Conservation (phyloP, 2,113 vertebrate species). For the Xiphophorus maculatus region DNA sequence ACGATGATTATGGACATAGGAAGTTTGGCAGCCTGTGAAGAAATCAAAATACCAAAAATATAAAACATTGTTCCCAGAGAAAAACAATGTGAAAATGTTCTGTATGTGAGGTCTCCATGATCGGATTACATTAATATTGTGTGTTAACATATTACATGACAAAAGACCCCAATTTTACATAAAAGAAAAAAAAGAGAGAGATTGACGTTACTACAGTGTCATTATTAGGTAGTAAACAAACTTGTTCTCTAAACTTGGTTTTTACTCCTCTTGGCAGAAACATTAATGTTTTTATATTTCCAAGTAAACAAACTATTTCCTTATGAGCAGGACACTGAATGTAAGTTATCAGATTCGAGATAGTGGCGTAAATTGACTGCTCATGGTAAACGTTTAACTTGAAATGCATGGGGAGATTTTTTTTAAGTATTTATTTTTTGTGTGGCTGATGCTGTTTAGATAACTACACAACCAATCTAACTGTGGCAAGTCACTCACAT, state of each 20-base stretch:
- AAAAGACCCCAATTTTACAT: constrained; percentile 32
- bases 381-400: constrained; percentile 3
- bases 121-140: constrained; percentile 21
- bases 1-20: constrained; percentile 80
- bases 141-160: constrained; percentile 21
- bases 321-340: constrained; percentile 22
- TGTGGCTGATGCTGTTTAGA: not conserved
- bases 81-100: not conserved
- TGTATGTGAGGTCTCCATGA: not conserved
- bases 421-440: not conserved
- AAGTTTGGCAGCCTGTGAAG: constrained; percentile 73
- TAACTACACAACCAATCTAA: constrained; percentile 4
- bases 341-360: constrained; percentile 27
- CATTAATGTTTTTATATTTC: constrained; percentile 34
- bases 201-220: not conserved
- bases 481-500: not conserved
- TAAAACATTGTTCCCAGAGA: not conserved
- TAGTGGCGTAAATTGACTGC: constrained; percentile 34
- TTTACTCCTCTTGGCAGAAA: constrained; percentile 3
- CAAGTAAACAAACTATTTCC: not conserved
- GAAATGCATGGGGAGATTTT: constrained; percentile 15
- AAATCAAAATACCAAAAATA: constrained; percentile 10
- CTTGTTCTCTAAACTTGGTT: not conserved
- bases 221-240: not conserved
- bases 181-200: not conserved